Base-by-base conservation (phyloP, 2,888 invertebrate genomes). In the Lysandra bellargus region DNA sequence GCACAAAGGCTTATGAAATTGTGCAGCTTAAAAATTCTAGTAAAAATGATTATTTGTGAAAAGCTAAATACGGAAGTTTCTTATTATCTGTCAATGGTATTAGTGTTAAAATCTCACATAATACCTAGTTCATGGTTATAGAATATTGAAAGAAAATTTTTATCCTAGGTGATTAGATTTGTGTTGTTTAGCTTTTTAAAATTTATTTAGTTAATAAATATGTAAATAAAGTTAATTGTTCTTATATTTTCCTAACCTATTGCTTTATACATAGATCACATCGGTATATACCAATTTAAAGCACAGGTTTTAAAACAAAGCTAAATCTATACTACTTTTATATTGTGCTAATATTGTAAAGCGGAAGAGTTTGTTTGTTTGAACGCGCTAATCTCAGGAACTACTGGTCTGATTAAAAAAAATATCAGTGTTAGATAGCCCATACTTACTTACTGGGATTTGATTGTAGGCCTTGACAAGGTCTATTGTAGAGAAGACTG, bases 1-100 rank as follows among this genome's bases (percentile, higher is more conserved):
- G 49, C 75, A 23, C 49, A 75, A 23, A 23, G 12, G 49, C 9
- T 23, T 75, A 17, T 17, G 33, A 40, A 73, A 14, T 17, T 73
- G 73, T 73, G 73, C 14, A 37, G 72, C 37, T 37, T 73, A 40
- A 30, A 64, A 64, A 64, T 64, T 64, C 64, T 64, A 73, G 73
- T 17, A 37, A 73, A 40, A 4, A 72, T 73, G 4, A 64, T 30
- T 30, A 64, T 30, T 64, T 64, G 30, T 30, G 23, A 64, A 6
- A 64, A 12, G 12, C 64, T 30, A 64, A 30, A 6, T 61, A 9
- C 12, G 30, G 23, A 64, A 12, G 23, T 30, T 64, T 64, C 30
- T 64, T 9, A 61, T 12, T 23, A 64, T 12, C 3, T 64, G n/a
- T 61, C n/a, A n/a, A 6, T n/a, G n/a, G 61, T 61, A 61, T 23